Evolutionary conservation across 2,888 invertebrate genomes (phyloP).

Genomic region (Taenaris catops): DNA sequence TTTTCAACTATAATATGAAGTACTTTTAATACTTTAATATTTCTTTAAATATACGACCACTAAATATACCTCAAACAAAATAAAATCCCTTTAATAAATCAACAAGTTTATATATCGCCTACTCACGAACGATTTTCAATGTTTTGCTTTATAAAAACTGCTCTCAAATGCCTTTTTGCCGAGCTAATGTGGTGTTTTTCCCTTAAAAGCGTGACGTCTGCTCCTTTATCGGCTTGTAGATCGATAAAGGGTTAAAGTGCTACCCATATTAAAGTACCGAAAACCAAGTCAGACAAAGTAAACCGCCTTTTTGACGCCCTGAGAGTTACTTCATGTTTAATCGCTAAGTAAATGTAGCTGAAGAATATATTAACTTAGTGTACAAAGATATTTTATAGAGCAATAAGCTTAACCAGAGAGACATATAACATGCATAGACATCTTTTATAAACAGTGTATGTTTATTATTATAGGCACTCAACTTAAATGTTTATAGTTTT

Average conservation of each 20-base stretch:
- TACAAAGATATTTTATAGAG: too few species aligned
- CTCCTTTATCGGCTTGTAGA: conserved; percentile 12
- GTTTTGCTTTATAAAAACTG: conserved; percentile 5
- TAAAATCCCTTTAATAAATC: neutral
- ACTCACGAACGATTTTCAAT: conserved; percentile 1
- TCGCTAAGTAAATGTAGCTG: conserved; percentile 10
- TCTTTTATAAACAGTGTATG: too few species aligned
- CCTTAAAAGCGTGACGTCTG: conserved; percentile 12
- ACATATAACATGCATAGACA: too few species aligned
- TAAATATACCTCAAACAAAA: neutral
- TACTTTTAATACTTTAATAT: too few species aligned
- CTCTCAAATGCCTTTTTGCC: conserved; percentile 7
- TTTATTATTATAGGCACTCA: too few species aligned
- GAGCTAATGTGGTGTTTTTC: conserved; percentile 5
- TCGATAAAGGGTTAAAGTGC: conserved; percentile 18
- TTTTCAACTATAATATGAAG: too few species aligned
- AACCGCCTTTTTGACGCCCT: conserved; percentile 9
- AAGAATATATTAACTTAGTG: too few species aligned
- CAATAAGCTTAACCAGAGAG: too few species aligned
- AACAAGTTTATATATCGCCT: neutral
- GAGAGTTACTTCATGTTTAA: conserved; percentile 15
- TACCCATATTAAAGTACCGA: conserved; percentile 11
- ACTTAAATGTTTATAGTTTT: too few species aligned
- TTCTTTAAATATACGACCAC: neutral
- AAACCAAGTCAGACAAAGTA: conserved; percentile 12